Conservation (phyloP, 2,888 invertebrate genomes). For the Amphiduros pacificus region DNA sequence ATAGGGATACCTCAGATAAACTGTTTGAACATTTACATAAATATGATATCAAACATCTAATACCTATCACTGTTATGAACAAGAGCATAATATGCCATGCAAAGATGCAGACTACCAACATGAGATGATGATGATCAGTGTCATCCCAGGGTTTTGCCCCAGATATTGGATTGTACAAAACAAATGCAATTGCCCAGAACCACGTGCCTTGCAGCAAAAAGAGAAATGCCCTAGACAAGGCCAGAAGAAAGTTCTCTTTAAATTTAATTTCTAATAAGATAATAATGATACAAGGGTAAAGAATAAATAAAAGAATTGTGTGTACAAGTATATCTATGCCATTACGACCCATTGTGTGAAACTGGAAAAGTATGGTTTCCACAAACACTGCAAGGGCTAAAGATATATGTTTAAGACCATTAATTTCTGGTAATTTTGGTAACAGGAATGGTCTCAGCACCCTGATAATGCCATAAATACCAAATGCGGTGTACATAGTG, state of each 20-base stretch:
- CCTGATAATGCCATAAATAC: constrained; percentile 58
- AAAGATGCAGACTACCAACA: constrained; percentile 60
- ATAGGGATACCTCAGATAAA: too few species aligned
- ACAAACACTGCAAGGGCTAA: constrained; percentile 58
- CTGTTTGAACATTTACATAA: too few species aligned
- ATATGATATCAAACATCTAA: too few species aligned
- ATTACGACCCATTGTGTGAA: constrained; percentile 61
- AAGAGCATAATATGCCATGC: too few species aligned
- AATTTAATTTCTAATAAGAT: constrained; percentile 56
- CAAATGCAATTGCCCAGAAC: constrained; percentile 63
- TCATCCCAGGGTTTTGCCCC: constrained; percentile 51
- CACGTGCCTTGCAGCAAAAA: constrained; percentile 63
- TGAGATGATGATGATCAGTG: constrained; percentile 58
- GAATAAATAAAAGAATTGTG: constrained; percentile 59
- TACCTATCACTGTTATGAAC: too few species aligned
- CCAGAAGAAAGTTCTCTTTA: constrained; percentile 52
- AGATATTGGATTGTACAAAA: constrained; percentile 61
- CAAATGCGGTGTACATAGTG: constrained; percentile 64
- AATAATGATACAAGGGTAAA: constrained; percentile 50
- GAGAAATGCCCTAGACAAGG: constrained; percentile 57
- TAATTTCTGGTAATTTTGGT: too few species aligned
- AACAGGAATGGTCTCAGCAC: too few species aligned
- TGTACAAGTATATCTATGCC: constrained; percentile 58
- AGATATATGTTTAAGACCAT: too few species aligned
- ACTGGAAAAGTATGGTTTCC: constrained; percentile 62